Evolutionary conservation across 2,888 invertebrate species (phyloP), one percentile per base, ranked within the genome.

Genomic region (Mythimna pallens): DNA sequence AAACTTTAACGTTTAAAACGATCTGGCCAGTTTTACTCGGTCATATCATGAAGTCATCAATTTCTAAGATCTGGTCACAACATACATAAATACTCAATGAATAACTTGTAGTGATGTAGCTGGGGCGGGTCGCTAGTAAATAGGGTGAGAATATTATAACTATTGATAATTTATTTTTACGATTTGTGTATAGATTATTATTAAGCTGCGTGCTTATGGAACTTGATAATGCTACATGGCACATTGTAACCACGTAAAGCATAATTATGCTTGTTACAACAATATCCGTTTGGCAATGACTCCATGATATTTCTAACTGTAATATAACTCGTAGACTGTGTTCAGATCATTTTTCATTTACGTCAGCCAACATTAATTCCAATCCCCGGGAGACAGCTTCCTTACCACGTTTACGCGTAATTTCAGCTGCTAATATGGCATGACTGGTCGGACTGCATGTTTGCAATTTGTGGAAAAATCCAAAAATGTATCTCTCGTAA

Each of bases 361-460:
- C 64, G 40, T 63, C 52, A n/a, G 47, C n/a, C 36, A 50, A 47
- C 36, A 59, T 73, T 43, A 62, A 69, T 78, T 34, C 22, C 58
- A 20, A 54, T 62, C 47, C 65, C 50, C n/a, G 14, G 17, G 12
- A 12, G 8, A 54, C 55, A 36, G 20, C 12, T 17, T 52, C n/a
- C 58, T 40, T 50, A 62, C n/a, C 20, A 40, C 30, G 20, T 61
- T 47, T 43, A 47, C 36, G n/a, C 14, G 30, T 66, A 54, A 57
- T 52, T 52, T 20, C 22, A 62, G 25, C 43, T 40, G 34, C 43
- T 17, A 10, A 7, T n/a, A n/a, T n/a, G 50, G 50, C 14, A 34
- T 17, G 55, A 67, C 66, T 57, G 70, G 75, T 67, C 67, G 57
- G 25, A 43, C 43, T 59, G 59, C 78, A 57, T 64, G 55, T n/a